Percentiles rank a stretch among this genome's conserved stretches.
phyloP scores from a whole-genome alignment of 2,113 vertebrate species.

The Gopherus evgoodei region DNA sequence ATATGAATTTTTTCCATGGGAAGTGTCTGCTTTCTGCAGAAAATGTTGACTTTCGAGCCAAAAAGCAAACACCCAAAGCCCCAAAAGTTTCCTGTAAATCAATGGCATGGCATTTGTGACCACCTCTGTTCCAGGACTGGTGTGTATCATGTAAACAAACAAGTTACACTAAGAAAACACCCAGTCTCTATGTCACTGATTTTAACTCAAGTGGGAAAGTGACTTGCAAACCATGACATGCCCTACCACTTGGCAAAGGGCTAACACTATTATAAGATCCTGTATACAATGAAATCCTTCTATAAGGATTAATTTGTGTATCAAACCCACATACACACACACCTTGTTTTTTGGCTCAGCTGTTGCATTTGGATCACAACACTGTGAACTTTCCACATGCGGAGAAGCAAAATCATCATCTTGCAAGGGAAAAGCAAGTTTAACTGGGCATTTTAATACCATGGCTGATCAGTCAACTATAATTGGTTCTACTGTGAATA shows the following conservation, averaged over 20 bases:
- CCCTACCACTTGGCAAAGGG: neutral
- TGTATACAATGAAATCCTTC: neutral
- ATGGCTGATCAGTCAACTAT: neutral
- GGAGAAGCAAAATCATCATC: neutral
- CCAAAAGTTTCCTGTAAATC: neutral
- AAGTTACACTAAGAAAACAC: neutral
- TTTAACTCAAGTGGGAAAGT: neutral
- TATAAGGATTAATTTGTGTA: neutral
- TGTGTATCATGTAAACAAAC: neutral
- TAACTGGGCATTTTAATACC: neutral
- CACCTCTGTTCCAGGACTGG: neutral
- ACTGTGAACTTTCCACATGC: neutral
- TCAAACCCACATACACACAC: neutral
- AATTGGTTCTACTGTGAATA: neutral
- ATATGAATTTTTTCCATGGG: neutral
- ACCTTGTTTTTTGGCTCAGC: neutral
- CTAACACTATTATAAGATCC: neutral
- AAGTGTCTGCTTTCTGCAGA: neutral
- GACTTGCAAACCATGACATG: neutral
- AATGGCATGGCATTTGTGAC: neutral
- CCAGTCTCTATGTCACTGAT: neutral
- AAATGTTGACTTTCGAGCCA: neutral
- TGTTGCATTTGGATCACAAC: neutral
- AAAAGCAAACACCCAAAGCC: neutral
- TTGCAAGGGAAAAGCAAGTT: neutral